phyloP scores from a whole-genome alignment of 2,113 vertebrate genomes.

The Nannospalax galili region DNA sequence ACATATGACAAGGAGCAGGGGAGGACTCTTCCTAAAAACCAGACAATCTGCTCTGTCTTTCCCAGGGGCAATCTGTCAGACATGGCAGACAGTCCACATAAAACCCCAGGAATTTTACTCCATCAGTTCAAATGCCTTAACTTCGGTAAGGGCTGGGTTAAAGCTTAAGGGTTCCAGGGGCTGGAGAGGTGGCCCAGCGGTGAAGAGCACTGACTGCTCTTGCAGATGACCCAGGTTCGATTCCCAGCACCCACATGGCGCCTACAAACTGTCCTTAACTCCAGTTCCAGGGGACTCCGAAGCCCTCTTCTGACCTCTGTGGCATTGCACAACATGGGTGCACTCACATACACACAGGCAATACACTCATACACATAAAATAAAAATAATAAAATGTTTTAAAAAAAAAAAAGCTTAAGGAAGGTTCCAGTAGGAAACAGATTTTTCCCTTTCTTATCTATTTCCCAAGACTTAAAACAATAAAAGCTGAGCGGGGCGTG shows the following conservation, averaged over 20 bases:
- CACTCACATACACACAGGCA: no score
- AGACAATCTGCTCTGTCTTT: neutral
- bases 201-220: no score
- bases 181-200: no score
- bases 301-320: no score
- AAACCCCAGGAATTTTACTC: constrained; percentile 19
- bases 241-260: no score
- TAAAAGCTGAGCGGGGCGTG: no score
- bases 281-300: no score
- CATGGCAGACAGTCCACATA: neutral
- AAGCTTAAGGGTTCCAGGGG: neutral
- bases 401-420: neutral
- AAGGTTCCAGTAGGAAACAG: neutral
- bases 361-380: no score
- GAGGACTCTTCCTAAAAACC: neutral
- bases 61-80: constrained; percentile 13
- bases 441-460: neutral
- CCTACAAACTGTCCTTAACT: no score
- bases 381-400: no score
- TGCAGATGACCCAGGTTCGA: no score
- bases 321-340: no score
- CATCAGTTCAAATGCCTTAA: neutral
- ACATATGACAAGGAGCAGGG: neutral
- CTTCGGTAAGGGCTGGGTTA: neutral
- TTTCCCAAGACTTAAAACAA: neutral